Evolutionary conservation across 2,113 vertebrate genomes (phyloP).

Genomic region (Gallinago media): DNA sequence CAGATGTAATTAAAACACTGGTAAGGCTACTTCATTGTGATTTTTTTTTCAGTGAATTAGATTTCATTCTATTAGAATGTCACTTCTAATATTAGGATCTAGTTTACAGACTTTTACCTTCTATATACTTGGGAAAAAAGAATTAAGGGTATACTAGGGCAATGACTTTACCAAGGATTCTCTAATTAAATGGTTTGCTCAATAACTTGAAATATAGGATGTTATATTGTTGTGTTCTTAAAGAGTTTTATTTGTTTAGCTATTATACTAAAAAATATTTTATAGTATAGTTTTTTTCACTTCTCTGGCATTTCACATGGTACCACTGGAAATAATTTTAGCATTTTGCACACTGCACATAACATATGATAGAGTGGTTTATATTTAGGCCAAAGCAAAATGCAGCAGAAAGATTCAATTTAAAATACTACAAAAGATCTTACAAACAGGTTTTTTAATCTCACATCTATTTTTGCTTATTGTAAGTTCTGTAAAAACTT

Average conservation of each 20-base stretch:
- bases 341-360: neutral
- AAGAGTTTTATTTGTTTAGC: neutral
- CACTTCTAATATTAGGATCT: neutral
- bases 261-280: neutral
- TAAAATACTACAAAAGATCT: neutral
- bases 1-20: neutral
- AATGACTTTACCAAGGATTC: neutral
- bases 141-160: neutral
- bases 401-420: neutral
- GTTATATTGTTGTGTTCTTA: neutral
- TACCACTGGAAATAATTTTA: neutral
- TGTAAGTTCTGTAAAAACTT: neutral
- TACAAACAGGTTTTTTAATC: neutral
- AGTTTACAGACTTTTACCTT: neutral
- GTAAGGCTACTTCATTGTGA: neutral
- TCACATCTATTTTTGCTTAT: neutral
- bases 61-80: neutral
- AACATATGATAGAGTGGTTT: neutral
- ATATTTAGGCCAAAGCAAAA: neutral
- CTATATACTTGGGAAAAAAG: neutral
- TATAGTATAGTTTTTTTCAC: neutral
- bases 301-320: neutral
- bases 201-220: neutral
- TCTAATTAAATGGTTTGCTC: neutral
- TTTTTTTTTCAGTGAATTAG: neutral